These are phyloP conservation scores for Pollicipes pollicipes DNA, from an alignment of 1,140 invertebrate genomes.

Conservation along the genomic window DNA sequence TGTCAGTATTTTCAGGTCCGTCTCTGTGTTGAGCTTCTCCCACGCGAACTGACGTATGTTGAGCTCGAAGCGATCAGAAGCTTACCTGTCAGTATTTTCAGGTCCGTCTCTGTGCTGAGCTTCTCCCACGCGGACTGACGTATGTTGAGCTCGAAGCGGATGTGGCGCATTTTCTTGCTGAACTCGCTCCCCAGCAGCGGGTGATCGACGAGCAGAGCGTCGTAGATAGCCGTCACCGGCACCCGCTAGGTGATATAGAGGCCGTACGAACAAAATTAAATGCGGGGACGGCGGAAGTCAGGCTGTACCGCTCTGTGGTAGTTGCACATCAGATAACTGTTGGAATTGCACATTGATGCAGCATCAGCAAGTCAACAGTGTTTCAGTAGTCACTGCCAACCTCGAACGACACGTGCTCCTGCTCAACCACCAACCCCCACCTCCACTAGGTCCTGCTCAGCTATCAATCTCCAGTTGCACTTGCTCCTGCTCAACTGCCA, in stretches of 20 bases:
- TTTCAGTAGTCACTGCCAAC: no score
- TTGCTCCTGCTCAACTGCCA: no score
- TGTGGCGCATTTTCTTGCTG: conserved; percentile 31
- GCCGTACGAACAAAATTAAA: no score
- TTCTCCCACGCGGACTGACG: conserved; percentile 44
- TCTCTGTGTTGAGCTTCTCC: conserved; percentile 43
- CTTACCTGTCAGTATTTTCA: conserved; percentile 32
- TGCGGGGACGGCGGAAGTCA: no score
- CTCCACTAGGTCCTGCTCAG: no score
- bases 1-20: conserved; percentile 37
- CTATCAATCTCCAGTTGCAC: no score
- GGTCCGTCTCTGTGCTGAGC: conserved; percentile 43
- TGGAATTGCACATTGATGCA: no score
- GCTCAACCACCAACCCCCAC: no score
- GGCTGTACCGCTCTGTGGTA: no score
- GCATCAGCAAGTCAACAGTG: no score
- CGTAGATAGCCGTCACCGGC: conserved; percentile 27
- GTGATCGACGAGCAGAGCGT: conserved; percentile 34
- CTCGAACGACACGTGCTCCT: no score
- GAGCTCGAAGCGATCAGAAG: conserved; percentile 34
- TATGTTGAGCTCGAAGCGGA: conserved; percentile 44
- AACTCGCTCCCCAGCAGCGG: conserved; percentile 23
- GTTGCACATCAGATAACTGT: no score
- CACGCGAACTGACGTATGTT: conserved; percentile 47
- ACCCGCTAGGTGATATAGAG: conserved; percentile 18